phyloP scores from a whole-genome alignment of 2,888 invertebrate species.

The Mythimna lalbum region DNA sequence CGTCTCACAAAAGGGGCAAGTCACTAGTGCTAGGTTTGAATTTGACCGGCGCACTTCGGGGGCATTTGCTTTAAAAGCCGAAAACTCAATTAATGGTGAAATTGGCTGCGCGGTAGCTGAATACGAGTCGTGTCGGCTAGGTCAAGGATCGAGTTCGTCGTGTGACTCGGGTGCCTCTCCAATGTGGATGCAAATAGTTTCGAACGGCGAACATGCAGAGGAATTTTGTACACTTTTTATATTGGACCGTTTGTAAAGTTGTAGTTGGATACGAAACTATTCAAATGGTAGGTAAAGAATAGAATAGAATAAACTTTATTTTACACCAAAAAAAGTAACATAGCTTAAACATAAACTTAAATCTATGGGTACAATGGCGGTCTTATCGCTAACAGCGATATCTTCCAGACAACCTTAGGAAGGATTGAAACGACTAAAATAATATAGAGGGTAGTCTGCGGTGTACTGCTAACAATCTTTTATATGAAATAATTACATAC shows the following conservation, averaged over 20 bases:
- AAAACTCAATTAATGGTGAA: conserved; percentile 75
- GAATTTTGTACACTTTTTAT: conserved; percentile 20
- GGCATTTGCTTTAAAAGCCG: conserved; percentile 68
- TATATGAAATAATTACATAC: too few species aligned
- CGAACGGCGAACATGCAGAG: conserved; percentile 9
- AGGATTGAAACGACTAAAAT: too few species aligned
- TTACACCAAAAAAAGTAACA: too few species aligned
- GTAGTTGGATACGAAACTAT: neutral
- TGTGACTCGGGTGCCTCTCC: conserved; percentile 19
- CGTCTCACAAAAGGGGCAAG: conserved; percentile 38
- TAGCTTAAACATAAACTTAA: too few species aligned
- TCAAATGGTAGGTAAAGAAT: neutral
- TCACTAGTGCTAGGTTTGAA: conserved; percentile 61
- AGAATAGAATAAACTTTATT: too few species aligned
- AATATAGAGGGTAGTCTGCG: too few species aligned
- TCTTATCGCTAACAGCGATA: too few species aligned
- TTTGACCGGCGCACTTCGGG: conserved; percentile 52
- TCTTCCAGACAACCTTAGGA: too few species aligned
- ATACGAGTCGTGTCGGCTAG: conserved; percentile 47
- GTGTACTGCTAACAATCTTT: too few species aligned
- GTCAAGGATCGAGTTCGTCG: conserved; percentile 66
- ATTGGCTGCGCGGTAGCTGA: conserved; percentile 62
- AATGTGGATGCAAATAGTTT: conserved; percentile 29
- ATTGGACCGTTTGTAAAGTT: neutral
- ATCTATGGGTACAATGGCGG: too few species aligned